These are phyloP conservation scores for Tachypleus tridentatus DNA, from an alignment of 1,140 invertebrate genomes.

Conservation along the genomic window DNA sequence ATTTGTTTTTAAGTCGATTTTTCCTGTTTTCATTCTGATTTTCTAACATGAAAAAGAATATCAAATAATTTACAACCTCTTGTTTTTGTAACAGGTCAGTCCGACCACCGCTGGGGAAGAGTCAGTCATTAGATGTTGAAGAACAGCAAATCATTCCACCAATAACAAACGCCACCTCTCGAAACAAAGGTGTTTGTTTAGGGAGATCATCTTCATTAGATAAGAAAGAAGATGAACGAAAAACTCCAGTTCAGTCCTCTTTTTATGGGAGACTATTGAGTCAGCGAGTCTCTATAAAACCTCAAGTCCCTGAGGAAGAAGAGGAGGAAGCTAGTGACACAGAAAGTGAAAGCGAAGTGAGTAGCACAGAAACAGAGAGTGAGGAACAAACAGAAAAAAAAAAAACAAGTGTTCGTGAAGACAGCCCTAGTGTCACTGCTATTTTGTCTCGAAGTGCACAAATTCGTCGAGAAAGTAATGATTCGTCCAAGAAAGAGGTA, in stretches of 20 bases:
- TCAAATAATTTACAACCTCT: too few relatives aligned
- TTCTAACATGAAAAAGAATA: too few relatives aligned
- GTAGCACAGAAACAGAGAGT: neutral
- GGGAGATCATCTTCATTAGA: neutral
- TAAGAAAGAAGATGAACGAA: neutral
- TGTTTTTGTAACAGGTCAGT: conserved; percentile 11
- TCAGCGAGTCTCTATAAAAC: neutral
- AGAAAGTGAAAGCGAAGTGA: neutral
- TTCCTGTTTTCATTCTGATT: too few relatives aligned
- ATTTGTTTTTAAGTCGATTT: too few relatives aligned
- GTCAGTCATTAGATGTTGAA: conserved; percentile 16
- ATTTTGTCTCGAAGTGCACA: neutral
- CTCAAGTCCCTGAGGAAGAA: neutral
- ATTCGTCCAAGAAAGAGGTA: too few relatives aligned
- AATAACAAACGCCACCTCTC: neutral
- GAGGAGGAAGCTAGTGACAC: neutral
- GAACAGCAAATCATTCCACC: too few relatives aligned
- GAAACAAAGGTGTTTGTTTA: neutral
- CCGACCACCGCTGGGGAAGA: conserved; percentile 18
- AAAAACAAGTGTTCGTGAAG: too few relatives aligned
- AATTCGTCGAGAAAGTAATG: neutral
- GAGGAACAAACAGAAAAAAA: conserved; percentile 42
- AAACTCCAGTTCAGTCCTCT: neutral
- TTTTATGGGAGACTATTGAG: neutral
- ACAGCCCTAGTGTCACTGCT: neutral